A percentile compares a stretch with the other conserved stretches of the same genome.
phyloP scores from a whole-genome alignment of 2,113 vertebrate species.

The Boulengeromyrus knoepffleri region DNA sequence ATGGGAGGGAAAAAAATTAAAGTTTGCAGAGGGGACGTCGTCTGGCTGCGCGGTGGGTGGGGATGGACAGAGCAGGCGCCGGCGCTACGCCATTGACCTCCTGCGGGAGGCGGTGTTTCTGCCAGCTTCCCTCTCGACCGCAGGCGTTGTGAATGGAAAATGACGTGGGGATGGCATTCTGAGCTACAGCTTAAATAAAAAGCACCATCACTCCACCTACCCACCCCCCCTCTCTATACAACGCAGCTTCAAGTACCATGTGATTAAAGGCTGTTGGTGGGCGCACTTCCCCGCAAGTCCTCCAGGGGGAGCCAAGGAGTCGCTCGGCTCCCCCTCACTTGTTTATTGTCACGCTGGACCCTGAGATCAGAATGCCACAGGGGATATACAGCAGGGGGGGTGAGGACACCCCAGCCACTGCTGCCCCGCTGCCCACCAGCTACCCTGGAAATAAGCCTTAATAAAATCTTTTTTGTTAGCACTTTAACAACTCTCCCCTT shows the following conservation, averaged over 20 bases:
- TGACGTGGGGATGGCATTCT: not conserved
- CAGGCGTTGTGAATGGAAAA: not conserved
- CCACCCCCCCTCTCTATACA: not conserved
- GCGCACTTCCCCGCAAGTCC: not conserved
- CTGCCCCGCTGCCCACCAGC: not conserved
- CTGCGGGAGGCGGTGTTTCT: not conserved
- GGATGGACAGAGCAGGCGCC: not conserved
- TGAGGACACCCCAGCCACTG: not conserved
- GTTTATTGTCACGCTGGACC: not conserved
- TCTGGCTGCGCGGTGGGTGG: not conserved
- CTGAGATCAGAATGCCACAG: not conserved
- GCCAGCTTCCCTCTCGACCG: not conserved
- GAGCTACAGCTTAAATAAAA: not conserved
- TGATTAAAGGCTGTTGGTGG: not conserved
- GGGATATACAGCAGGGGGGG: not conserved
- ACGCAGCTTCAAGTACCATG: not conserved
- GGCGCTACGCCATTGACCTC: not conserved
- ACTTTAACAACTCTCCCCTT: not conserved
- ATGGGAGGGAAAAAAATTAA: not conserved
- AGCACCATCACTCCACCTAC: not conserved
- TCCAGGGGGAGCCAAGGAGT: not conserved
- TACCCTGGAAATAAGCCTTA: not conserved
- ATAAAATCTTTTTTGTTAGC: too few species aligned
- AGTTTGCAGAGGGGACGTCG: not conserved
- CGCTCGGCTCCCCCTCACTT: not conserved